Base-by-base conservation (phyloP, 2,113 vertebrate species). In the Serinus canaria region DNA sequence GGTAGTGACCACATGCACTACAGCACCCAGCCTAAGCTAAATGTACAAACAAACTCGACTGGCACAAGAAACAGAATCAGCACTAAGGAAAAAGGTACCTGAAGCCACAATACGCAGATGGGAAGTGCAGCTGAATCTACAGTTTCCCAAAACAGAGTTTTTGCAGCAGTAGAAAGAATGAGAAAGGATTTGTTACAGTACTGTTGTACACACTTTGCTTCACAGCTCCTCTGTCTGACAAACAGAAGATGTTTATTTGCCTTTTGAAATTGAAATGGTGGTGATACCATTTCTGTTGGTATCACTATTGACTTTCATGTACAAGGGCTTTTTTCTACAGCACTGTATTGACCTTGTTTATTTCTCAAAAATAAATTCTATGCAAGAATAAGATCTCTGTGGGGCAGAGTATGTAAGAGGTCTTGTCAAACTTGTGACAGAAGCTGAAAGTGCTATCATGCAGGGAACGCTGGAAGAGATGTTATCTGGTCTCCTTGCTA, bases 21-120 rank as follows among this genome's bases (percentile, higher is more conserved):
- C 17, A 15, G 28, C 52, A 56, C 21, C 9, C 50, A 66, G 63
- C 13, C 27, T 58, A 44, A 52, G 31, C 60, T 83, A 53, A 72
- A 83, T 0, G 0, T 5, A 41, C 41, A 37, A 73, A 30, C 13
- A 41, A 70, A 46, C 25, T 10, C 3, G 0, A 23, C 12, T 16
- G 15, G 49, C 62, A 63, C 9, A 55, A 82, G 22, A 66, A 83
- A 31, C 7, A 55, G 43, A 72, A 72, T 31, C 67, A 94, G 49
- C 17, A 37, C 13, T 20, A 37, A 44, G 22, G 17, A 53, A 67
- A n/a, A 67, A 46, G 31, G 37, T 27, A 58, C 30, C 15, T 4
- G 1, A 72, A 91, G 44, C 6, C 35, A 76, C 31, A 68, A 25
- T 25, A 31, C 2, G 23, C 1, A 1, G 25, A 30, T 18, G 56